Evolutionary conservation across 2,113 vertebrate genomes (phyloP).

Genomic region (Stigmatopora nigra): DNA sequence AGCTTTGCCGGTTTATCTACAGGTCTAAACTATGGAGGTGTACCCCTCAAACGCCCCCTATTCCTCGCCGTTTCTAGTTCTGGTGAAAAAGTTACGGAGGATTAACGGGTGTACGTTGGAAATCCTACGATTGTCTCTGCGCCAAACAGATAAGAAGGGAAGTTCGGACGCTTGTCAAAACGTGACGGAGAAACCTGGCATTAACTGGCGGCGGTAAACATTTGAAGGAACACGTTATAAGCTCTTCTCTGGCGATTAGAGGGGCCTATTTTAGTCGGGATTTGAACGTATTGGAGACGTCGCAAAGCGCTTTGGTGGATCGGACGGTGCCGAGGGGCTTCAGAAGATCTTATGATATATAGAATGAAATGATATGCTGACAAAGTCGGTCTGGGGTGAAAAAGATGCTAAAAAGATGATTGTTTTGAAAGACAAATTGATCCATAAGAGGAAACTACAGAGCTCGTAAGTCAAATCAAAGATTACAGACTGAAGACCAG

Average conservation of each 20-base stretch:
- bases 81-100: conserved; percentile 27
- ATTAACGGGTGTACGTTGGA: conserved; percentile 41
- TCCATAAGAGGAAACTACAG: too few relatives aligned
- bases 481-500: too few relatives aligned
- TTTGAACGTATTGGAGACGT: conserved; percentile 45
- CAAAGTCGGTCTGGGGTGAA: conserved; percentile 1
- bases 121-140: conserved; percentile 64
- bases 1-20: conserved; percentile 63
- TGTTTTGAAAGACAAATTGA: too few relatives aligned
- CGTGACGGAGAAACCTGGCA: conserved; percentile 36
- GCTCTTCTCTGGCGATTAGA: conserved; percentile 1
- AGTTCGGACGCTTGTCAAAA: conserved; percentile 38
- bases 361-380: conserved; percentile 34
- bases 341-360: conserved; percentile 31
- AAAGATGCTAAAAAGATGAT: neutral
- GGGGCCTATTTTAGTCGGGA: conserved; percentile 37
- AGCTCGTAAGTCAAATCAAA: too few relatives aligned
- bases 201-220: conserved; percentile 50
- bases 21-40: conserved; percentile 53
- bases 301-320: conserved; percentile 38
- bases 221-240: conserved; percentile 24
- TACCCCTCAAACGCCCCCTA: conserved; percentile 50
- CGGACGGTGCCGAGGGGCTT: conserved; percentile 23
- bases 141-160: conserved; percentile 38
- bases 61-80: conserved; percentile 43